Evolutionary conservation across 2,797 vertebrate genomes (phyloP), one percentile per base, ranked within the genome.

Genomic region (Mormyrops boulengeri): DNA sequence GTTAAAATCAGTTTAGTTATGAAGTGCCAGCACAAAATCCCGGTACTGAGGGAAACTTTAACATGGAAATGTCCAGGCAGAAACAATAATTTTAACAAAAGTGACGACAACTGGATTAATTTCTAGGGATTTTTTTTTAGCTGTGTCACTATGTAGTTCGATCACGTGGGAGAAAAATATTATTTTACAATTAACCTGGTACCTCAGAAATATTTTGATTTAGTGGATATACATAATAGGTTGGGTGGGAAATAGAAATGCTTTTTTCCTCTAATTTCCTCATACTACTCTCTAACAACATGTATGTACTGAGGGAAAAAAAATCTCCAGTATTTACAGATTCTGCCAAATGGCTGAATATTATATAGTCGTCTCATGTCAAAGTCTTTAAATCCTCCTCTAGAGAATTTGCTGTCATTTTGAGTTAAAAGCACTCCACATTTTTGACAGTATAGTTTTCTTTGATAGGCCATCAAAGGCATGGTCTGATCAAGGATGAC

Each of bases 401-500:
- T 93, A 92, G 93, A 94, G 94, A 93, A 92, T 94, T 94, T 89
- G 92, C 93, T 94, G 94, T 94, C 94, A 93, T 94, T 93, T 94
- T 92, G 88, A 92, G 94, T 93, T 92, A 92, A 92, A 92, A 93
- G 93, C 93, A 92, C 93, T 94, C 91, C 91, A 92, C 90, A 92
- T 91, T 93, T 93, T 91, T 93, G 93, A 94, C 94, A 94, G 92
- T 92, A 93, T 94, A 94, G 94, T 95, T 95, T 95, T 94, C 94
- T 95, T 95, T 96, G 95, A 95, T 95, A 94, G 94, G 93, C 93
- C 93, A 93, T 95, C 94, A 95, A 95, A 95, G 93, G 92, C 93
- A 91, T 17, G 82, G 90, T 91, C 91, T 95, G 95, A 95, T 94
- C 93, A 94, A 95, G 95, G 93, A 93, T 95, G 94, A 95, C 95